phyloP scores from a whole-genome alignment of 2,113 vertebrate species.

The Phyllostomus discolor region DNA sequence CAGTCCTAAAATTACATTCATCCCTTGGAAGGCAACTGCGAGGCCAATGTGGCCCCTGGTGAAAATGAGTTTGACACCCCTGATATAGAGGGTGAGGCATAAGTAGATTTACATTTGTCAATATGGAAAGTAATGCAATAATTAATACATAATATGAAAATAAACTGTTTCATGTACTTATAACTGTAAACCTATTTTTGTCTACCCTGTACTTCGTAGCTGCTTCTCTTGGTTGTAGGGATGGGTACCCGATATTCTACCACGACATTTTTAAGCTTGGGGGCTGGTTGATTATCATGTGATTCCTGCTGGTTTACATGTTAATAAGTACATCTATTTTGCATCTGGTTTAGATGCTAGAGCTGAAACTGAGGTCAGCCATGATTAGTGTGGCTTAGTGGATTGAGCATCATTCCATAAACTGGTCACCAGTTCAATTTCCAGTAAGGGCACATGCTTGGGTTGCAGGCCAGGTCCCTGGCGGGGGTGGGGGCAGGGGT shows the following conservation, averaged over 20 bases:
- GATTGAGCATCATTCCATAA: too few relatives aligned
- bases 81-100: constrained; percentile 49
- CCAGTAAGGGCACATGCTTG: too few relatives aligned
- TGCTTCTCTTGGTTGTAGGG: constrained; percentile 73
- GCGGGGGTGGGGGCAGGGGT: too few relatives aligned
- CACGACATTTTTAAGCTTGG: constrained; percentile 34
- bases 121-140: not conserved
- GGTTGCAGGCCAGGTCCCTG: too few relatives aligned
- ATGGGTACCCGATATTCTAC: constrained; percentile 68
- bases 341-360: constrained; percentile 43
- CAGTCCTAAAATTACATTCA: too few relatives aligned
- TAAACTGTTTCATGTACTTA: not conserved
- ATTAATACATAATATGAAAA: not conserved
- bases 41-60: too few relatives aligned
- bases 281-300: constrained; percentile 50
- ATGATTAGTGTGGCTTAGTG: too few relatives aligned
- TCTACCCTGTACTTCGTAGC: constrained; percentile 60
- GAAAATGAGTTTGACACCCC: too few relatives aligned
- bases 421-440: too few relatives aligned
- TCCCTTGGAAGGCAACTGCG: too few relatives aligned
- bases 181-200: not conserved
- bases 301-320: constrained; percentile 58
- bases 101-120: not conserved
- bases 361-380: constrained; percentile 54
- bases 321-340: constrained; percentile 49